phyloP scores from a whole-genome alignment of 2,797 vertebrate genomes.

The Mormyrus hasselquistii region DNA sequence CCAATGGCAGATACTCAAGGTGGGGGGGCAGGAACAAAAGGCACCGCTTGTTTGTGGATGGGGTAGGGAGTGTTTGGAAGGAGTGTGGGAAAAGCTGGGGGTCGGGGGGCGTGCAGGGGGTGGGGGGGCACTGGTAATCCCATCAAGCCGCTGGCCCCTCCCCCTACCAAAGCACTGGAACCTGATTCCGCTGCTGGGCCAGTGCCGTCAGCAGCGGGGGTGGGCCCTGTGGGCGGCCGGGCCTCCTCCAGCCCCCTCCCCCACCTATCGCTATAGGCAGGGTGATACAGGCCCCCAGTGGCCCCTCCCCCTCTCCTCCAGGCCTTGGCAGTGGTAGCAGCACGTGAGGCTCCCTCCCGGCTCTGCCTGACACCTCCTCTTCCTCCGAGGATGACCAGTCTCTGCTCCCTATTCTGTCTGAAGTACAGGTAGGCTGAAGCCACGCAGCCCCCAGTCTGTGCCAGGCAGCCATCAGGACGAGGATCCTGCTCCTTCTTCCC shows the following conservation, averaged over 20 bases:
- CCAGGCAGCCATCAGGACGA: background rate
- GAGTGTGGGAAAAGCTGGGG: background rate
- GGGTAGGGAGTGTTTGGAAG: background rate
- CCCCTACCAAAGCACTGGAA: background rate
- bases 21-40: background rate
- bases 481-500: background rate
- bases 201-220: background rate
- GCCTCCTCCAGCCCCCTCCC: background rate
- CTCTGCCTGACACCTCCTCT: conserved; percentile 58
- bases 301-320: background rate
- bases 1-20: background rate
- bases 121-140: background rate
- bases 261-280: background rate
- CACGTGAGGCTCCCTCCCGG: conserved; percentile 58
- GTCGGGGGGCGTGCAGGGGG: background rate
- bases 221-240: background rate
- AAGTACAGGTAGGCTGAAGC: conserved; percentile 81
- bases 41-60: background rate
- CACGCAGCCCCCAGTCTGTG: background rate
- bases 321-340: conserved; percentile 51
- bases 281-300: background rate
- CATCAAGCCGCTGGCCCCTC: background rate
- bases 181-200: background rate
- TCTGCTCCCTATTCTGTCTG: conserved; percentile 88
- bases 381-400: conserved; percentile 78